phyloP scores from a whole-genome alignment of 2,888 invertebrate species.

The Lycophotia porphyrea region DNA sequence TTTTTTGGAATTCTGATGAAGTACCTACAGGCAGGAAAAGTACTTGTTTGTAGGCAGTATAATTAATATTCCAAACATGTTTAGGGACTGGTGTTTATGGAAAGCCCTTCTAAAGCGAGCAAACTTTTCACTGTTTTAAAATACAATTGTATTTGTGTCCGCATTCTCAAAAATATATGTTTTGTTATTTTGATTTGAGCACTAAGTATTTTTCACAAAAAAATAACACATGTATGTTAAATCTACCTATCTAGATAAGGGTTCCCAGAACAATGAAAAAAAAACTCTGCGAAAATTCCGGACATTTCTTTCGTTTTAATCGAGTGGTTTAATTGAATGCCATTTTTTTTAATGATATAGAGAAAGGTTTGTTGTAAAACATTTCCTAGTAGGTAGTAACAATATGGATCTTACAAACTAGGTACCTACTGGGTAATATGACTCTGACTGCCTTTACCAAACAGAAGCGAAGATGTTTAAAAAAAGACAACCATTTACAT shows the following conservation, averaged over 20 bases:
- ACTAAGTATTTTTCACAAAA: no score
- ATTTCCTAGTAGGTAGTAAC: no score
- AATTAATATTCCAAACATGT: constrained; percentile 15
- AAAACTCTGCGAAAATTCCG: no score
- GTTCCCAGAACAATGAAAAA: no score
- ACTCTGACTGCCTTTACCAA: no score
- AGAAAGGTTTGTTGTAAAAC: no score
- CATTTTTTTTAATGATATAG: neutral
- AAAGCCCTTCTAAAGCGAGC: constrained; percentile 1
- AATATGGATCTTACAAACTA: no score
- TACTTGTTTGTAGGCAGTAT: neutral
- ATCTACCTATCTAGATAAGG: neutral
- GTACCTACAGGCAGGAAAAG: neutral
- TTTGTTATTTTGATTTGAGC: neutral
- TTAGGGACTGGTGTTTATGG: neutral
- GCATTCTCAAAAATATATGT: neutral
- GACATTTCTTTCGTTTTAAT: neutral
- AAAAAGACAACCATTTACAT: no score
- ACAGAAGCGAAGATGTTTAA: no score
- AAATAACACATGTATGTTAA: neutral
- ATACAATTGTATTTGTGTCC: constrained; percentile 1
- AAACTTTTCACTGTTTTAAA: constrained; percentile 8
- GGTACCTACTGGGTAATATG: no score
- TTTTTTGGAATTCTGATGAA: constrained; percentile 16
- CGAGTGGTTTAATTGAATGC: neutral